Percentiles rank a stretch among this genome's conserved stretches.
These are phyloP conservation scores for Eupithecia subumbrata DNA, from an alignment of 2,888 invertebrate species.

Conservation along the genomic window DNA sequence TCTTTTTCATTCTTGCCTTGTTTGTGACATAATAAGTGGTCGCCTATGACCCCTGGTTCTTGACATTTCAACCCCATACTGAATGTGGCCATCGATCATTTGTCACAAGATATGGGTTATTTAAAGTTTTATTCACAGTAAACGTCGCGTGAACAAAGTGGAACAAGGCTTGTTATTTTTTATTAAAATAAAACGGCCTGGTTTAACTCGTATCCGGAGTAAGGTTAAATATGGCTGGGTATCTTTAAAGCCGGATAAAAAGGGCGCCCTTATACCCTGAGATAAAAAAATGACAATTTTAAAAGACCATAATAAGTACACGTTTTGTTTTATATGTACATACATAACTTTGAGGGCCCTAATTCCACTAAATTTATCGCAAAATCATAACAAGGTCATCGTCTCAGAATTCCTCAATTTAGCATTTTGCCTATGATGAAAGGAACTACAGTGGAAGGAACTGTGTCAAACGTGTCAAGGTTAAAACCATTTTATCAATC, in stretches of 20 bases:
- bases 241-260: background rate
- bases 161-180: conserved; percentile 50
- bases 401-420: too few relatives aligned
- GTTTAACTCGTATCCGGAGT: conserved; percentile 26
- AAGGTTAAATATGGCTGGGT: background rate
- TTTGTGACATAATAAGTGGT: background rate
- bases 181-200: conserved; percentile 40
- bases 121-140: conserved; percentile 51
- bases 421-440: too few relatives aligned
- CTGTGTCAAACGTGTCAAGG: too few relatives aligned
- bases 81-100: conserved; percentile 21
- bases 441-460: too few relatives aligned
- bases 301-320: background rate
- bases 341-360: too few relatives aligned
- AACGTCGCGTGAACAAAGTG: conserved; percentile 52
- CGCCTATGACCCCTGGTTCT: background rate
- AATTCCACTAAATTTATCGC: too few relatives aligned
- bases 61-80: conserved; percentile 3
- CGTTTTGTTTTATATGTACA: background rate
- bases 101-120: conserved; percentile 22
- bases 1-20: background rate
- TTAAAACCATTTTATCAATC: too few relatives aligned
- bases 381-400: too few relatives aligned
- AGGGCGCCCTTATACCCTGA: background rate
- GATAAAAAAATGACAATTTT: background rate